phyloP scores from a whole-genome alignment of 1,140 invertebrate genomes.

The Tetraneura akinire region DNA sequence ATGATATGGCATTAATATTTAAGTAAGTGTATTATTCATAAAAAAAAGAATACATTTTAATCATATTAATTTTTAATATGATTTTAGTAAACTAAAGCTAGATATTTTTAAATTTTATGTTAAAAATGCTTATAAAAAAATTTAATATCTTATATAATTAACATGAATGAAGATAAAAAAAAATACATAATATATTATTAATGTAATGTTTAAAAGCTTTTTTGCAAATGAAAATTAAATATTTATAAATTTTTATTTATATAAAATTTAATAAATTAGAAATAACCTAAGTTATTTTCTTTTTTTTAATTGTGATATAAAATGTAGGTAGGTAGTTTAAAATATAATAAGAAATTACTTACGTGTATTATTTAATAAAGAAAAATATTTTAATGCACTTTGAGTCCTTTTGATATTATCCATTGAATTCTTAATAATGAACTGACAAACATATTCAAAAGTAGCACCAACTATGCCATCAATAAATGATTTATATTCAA shows the following conservation, averaged over 20 bases:
- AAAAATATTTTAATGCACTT: neutral
- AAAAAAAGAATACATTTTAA: too few species aligned
- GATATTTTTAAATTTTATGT: too few species aligned
- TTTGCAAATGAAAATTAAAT: too few species aligned
- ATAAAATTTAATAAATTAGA: neutral
- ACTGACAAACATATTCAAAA: slow-evolving; percentile 33
- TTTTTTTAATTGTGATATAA: too few species aligned
- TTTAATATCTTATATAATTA: too few species aligned
- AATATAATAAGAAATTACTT: neutral
- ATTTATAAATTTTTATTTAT: too few species aligned
- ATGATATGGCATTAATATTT: too few species aligned
- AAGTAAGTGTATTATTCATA: too few species aligned
- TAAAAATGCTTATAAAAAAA: too few species aligned
- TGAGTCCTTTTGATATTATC: slow-evolving; percentile 38
- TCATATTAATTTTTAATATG: too few species aligned
- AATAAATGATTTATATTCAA: slow-evolving; percentile 8
- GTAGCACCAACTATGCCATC: slow-evolving; percentile 30
- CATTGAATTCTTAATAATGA: slow-evolving; percentile 24
- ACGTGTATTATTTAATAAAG: neutral
- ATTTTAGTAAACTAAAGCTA: too few species aligned
- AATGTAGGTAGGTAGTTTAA: neutral
- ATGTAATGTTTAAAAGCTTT: neutral
- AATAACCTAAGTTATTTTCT: neutral
- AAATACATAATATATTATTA: neutral
- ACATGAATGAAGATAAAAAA: too few species aligned